These are phyloP conservation scores for Epinotia nisella DNA, from an alignment of 2,888 invertebrate species.

Conservation along the genomic window DNA sequence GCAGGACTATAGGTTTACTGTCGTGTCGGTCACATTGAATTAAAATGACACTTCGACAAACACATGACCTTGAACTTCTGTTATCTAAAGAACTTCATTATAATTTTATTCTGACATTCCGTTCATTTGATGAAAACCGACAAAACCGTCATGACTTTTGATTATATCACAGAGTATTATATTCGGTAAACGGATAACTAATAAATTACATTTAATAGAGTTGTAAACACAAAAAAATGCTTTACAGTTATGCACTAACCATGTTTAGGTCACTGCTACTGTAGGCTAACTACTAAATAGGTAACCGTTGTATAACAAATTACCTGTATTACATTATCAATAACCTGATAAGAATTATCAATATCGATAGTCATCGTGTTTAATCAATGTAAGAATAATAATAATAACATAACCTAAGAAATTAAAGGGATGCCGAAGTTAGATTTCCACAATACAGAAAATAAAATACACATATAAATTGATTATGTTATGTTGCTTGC, in stretches of 20 bases:
- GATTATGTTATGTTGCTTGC: neutral
- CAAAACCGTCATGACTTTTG: neutral
- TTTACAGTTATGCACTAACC: constrained; percentile 27
- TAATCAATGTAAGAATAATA: constrained; percentile 20
- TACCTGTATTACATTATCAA: constrained; percentile 28
- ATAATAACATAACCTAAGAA: constrained; percentile 21
- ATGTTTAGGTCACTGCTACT: constrained; percentile 27
- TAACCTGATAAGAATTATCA: constrained; percentile 29
- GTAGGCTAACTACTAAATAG: constrained; percentile 12
- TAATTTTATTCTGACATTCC: constrained; percentile 27
- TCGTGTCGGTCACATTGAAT: constrained; percentile 11
- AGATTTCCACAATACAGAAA: constrained; percentile 6
- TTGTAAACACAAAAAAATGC: neutral
- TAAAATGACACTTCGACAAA: constrained; percentile 23
- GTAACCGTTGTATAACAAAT: constrained; percentile 2
- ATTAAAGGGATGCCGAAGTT: constrained; percentile 14
- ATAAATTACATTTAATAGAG: neutral
- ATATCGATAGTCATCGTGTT: constrained; percentile 26
- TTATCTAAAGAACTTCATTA: constrained; percentile 40
- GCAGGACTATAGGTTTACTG: neutral
- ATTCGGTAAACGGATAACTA: neutral
- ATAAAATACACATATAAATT: neutral
- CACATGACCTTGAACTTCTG: constrained; percentile 44
- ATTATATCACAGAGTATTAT: neutral
- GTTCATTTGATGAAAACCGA: constrained; percentile 21